Conservation (phyloP, 2,797 vertebrate species). For the Onychomys torridus region DNA sequence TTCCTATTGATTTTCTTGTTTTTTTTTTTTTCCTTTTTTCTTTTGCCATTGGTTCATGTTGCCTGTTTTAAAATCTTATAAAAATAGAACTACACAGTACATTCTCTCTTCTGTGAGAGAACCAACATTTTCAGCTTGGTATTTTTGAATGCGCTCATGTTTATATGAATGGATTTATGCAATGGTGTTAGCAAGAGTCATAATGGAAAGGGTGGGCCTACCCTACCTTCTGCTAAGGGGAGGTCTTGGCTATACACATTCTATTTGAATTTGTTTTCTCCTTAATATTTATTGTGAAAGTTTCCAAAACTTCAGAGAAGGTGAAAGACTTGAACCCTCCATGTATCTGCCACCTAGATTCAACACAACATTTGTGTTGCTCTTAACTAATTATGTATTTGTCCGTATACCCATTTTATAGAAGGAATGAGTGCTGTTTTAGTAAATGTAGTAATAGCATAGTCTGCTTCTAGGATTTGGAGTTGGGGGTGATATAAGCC, state of each 20-base stretch:
- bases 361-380: background rate
- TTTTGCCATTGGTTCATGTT: background rate
- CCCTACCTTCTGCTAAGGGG: background rate
- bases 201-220: background rate
- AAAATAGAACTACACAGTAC: background rate
- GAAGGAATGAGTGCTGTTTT: background rate
- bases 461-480: conserved; percentile 9
- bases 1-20: background rate
- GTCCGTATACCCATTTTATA: background rate
- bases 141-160: background rate
- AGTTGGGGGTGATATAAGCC: background rate
- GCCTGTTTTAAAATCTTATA: background rate
- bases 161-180: background rate
- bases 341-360: background rate
- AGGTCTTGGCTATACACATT: background rate
- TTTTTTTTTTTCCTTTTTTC: background rate
- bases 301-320: conserved; percentile 24
- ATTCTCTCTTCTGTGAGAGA: no score
- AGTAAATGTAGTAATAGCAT: background rate
- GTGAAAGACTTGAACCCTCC: background rate
- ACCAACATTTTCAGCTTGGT: background rate
- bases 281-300: background rate
- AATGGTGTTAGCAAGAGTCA: background rate
- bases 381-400: conserved; percentile 14
- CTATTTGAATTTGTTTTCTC: background rate